Percentiles rank a stretch among this genome's conserved stretches.
Conservation (phyloP, 1,140 invertebrate species). For the Trachymyrmex cornetzi region DNA sequence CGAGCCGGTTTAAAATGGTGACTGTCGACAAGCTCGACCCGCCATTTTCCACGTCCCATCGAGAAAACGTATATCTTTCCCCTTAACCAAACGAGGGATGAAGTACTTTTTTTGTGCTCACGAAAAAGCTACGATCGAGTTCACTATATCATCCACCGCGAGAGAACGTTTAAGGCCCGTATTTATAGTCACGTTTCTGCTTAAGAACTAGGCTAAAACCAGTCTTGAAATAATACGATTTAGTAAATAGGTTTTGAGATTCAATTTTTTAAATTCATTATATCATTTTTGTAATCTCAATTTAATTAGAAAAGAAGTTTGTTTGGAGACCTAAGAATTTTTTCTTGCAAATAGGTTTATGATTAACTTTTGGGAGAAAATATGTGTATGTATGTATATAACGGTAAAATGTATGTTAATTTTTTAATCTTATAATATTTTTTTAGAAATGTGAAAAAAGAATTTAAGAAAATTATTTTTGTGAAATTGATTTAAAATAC, state of each 20-base stretch:
- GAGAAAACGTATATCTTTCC: conserved; percentile 47
- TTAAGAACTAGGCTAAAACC: background rate
- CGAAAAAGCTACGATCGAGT: conserved; percentile 23
- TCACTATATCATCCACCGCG: background rate
- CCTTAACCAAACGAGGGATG: conserved; percentile 25
- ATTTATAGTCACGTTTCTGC: no score
- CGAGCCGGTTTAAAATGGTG: conserved; percentile 73
- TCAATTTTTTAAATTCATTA: background rate
- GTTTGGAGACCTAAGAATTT: background rate
- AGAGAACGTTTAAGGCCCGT: background rate
- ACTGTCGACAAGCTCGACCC: conserved; percentile 61
- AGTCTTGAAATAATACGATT: background rate
- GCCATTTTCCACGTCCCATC: conserved; percentile 68
- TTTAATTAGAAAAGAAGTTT: background rate
- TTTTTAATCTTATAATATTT: background rate
- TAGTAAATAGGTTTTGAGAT: conserved; percentile 1
- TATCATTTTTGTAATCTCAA: background rate
- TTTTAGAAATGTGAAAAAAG: background rate
- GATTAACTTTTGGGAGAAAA: conserved; percentile 3
- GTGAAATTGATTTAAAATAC: no score
- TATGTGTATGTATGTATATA: background rate
- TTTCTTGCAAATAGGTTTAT: background rate
- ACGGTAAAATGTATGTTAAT: background rate
- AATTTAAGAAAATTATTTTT: background rate
- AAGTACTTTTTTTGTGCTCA: conserved; percentile 1